Conservation (phyloP, 2,113 vertebrate species). For the Sinocyclocheilus grahami region DNA sequence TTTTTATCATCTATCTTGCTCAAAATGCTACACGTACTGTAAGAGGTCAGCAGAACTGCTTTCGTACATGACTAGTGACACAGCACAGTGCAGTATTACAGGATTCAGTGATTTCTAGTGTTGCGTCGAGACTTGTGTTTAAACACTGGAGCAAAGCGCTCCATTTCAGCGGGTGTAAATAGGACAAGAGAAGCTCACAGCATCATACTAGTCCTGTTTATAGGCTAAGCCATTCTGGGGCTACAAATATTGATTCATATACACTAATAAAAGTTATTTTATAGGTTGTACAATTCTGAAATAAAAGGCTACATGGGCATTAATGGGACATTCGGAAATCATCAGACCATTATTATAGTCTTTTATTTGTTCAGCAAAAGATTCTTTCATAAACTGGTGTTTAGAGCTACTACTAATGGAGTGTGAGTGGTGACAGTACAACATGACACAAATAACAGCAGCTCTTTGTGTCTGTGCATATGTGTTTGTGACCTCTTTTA, state of each 20-base stretch:
- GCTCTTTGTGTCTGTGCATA: neutral
- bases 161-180: neutral
- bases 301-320: too few species aligned
- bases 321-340: neutral
- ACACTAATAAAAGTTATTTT: neutral
- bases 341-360: neutral
- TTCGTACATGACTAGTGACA: neutral
- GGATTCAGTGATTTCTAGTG: neutral
- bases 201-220: neutral
- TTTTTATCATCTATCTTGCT: slow-evolving; percentile 21
- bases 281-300: neutral
- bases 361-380: neutral
- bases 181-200: neutral
- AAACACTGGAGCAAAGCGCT: neutral
- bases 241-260: neutral
- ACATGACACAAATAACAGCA: neutral
- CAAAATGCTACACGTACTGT: neutral
- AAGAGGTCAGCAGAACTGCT: neutral
- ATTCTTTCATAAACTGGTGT: neutral
- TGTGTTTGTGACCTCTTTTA: slow-evolving; percentile 23
- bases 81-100: neutral
- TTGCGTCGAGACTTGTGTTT: neutral
- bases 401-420: neutral
- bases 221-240: neutral
- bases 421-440: neutral